Conservation (phyloP, 64 coral and sea anemone species). For the Trachythela sp. region DNA sequence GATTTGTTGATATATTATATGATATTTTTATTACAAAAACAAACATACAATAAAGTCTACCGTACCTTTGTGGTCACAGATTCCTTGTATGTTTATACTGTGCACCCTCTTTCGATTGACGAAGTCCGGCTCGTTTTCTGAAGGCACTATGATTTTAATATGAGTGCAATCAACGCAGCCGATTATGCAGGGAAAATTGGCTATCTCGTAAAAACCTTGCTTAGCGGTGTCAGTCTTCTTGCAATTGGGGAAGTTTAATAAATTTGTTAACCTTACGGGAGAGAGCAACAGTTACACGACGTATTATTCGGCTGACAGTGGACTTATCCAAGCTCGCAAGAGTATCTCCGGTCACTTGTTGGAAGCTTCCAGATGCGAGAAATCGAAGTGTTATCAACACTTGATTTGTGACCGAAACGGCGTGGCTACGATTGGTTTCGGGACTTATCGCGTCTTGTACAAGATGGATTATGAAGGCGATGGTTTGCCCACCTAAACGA, state of each 20-base stretch:
- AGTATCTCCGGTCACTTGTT: too few relatives aligned
- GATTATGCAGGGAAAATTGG: constrained; percentile 28
- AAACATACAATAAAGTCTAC: too few relatives aligned
- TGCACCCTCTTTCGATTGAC: constrained; percentile 19
- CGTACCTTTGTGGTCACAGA: too few relatives aligned
- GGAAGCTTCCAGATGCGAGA: too few relatives aligned
- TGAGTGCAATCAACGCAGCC: constrained; percentile 30
- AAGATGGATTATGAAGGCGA: background rate
- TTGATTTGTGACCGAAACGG: background rate
- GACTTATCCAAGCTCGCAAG: too few relatives aligned
- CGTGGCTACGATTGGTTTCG: background rate
- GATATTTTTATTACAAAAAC: too few relatives aligned
- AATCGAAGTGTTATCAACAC: background rate
- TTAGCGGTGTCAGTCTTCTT: constrained; percentile 11
- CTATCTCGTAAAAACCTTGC: too few relatives aligned
- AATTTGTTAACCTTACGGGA: constrained; percentile 11
- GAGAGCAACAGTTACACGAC: constrained; percentile 23
- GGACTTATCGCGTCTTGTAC: background rate
- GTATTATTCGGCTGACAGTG: constrained; percentile 19
- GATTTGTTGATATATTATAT: too few relatives aligned
- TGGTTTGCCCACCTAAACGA: background rate
- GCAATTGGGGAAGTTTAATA: constrained; percentile 10
- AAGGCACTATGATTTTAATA: constrained; percentile 18
- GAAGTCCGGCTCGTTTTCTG: constrained; percentile 31
- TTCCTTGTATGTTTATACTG: constrained; percentile 11